These are phyloP conservation scores for Dendroctonus valens DNA, from an alignment of 1,140 invertebrate genomes.

Conservation along the genomic window DNA sequence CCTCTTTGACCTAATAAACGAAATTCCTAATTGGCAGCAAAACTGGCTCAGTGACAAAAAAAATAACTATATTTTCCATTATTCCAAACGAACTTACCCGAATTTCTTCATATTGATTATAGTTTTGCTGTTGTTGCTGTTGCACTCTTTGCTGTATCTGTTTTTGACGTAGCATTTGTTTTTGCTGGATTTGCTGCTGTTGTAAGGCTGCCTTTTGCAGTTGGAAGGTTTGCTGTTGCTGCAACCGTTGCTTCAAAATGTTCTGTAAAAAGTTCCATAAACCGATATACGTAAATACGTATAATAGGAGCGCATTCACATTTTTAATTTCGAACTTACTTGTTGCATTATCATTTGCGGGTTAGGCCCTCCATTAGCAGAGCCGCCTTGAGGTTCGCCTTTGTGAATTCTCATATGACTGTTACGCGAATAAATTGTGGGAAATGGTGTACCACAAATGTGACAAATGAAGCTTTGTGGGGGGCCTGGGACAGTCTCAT, in stretches of 20 bases:
- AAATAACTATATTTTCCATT: background rate
- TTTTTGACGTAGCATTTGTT: slow-evolving; percentile 15
- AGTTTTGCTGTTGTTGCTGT: slow-evolving; percentile 25
- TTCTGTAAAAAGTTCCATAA: slow-evolving; percentile 8
- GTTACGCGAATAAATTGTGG: slow-evolving; percentile 47
- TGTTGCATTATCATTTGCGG: slow-evolving; percentile 24
- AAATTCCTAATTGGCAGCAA: background rate
- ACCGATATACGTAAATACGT: background rate
- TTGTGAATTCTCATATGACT: slow-evolving; percentile 50
- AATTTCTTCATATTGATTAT: slow-evolving; percentile 25
- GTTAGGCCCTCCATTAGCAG: background rate
- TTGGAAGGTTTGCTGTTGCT: slow-evolving; percentile 20
- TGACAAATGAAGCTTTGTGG: slow-evolving; percentile 43
- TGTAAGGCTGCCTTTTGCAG: slow-evolving; percentile 21
- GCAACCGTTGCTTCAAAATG: slow-evolving; percentile 26
- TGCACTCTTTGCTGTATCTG: slow-evolving; percentile 9
- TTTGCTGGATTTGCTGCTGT: slow-evolving; percentile 15
- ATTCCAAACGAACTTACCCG: slow-evolving; percentile 17
- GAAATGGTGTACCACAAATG: slow-evolving; percentile 47
- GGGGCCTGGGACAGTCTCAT: slow-evolving; percentile 25
- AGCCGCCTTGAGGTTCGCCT: slow-evolving; percentile 27
- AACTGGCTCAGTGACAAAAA: background rate
- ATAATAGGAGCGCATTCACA: background rate
- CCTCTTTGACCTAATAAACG: slow-evolving; percentile 39
- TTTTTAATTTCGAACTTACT: background rate